A percentile compares a stretch with the other conserved stretches of the same genome.
Evolutionary conservation across 2,797 vertebrate species (phyloP).

Genomic region (Lutjanus argentimaculatus): DNA sequence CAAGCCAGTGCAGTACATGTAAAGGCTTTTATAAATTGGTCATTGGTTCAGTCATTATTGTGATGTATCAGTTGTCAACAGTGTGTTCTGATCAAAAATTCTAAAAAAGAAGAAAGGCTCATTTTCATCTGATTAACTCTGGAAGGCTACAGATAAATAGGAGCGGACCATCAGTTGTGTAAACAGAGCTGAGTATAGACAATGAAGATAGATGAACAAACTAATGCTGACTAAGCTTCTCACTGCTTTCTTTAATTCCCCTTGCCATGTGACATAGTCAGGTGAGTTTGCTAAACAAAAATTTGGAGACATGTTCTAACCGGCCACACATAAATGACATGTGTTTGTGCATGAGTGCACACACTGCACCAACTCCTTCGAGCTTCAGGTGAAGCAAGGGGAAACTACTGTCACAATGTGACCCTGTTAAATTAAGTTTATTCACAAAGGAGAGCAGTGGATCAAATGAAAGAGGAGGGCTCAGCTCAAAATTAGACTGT

Average conservation of each 20-base stretch:
- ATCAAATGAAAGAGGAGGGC: neutral
- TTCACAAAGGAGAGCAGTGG: neutral
- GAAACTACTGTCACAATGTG: neutral
- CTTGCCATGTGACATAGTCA: slow-evolving; percentile 21
- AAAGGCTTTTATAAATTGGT: neutral
- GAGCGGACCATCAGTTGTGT: neutral
- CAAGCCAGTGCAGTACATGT: too few species aligned
- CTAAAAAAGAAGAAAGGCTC: too few species aligned
- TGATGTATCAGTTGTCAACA: too few species aligned
- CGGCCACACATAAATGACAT: neutral
- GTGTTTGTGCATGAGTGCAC: neutral
- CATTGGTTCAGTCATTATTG: neutral
- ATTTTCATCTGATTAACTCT: neutral
- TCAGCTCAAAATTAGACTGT: neutral
- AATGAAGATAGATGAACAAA: neutral
- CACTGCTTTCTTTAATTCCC: slow-evolving; percentile 36
- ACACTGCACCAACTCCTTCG: neutral
- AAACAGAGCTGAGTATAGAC: slow-evolving; percentile 4
- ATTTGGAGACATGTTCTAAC: slow-evolving; percentile 36
- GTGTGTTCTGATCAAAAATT: neutral
- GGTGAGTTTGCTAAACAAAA: slow-evolving; percentile 34
- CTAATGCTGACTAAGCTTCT: slow-evolving; percentile 10
- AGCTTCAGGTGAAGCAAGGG: neutral
- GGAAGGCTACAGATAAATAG: neutral
- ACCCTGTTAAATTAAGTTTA: neutral